Percentiles rank a stretch among this genome's conserved stretches.
Evolutionary conservation across 1,140 invertebrate genomes (phyloP).

Genomic region (Drosophila pseudoobscura): DNA sequence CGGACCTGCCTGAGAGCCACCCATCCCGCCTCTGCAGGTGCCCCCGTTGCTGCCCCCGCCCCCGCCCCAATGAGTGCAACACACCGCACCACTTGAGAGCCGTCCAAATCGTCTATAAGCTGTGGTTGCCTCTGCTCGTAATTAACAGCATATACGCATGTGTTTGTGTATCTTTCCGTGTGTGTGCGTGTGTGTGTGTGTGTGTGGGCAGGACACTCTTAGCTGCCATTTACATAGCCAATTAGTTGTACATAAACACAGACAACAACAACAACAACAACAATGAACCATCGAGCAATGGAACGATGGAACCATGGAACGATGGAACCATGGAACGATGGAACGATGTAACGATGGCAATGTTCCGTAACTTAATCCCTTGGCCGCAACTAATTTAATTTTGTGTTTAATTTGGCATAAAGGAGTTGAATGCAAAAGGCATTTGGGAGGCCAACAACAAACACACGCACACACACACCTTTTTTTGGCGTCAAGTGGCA

Average conservation of each 20-base stretch:
- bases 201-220: conserved; percentile 23
- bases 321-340: not conserved
- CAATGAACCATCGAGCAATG: not conserved
- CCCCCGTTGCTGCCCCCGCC: not conserved
- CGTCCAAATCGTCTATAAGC: conserved; percentile 55
- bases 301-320: too few species aligned
- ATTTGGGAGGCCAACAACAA: conserved; percentile 12
- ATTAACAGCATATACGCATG: conserved; percentile 60
- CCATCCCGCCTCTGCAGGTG: not conserved
- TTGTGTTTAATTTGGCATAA: conserved; percentile 79
- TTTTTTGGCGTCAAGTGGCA: too few species aligned
- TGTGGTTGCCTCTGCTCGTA: conserved; percentile 65
- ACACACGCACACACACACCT: too few species aligned
- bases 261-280: conserved; percentile 42
- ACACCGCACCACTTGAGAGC: conserved; percentile 26
- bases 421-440: conserved; percentile 58
- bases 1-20: conserved; percentile 4
- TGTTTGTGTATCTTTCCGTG: too few species aligned
- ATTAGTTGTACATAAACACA: conserved; percentile 78
- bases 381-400: conserved; percentile 79
- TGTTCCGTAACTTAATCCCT: conserved; percentile 68
- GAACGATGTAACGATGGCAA: conserved; percentile 50
- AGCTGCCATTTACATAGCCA: conserved; percentile 78
- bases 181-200: conserved; percentile 3
- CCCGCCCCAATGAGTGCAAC: conserved; percentile 2